A percentile compares a stretch with the other conserved stretches of the same genome.
phyloP scores from a whole-genome alignment of 2,113 vertebrate genomes.

The Vidua macroura region DNA sequence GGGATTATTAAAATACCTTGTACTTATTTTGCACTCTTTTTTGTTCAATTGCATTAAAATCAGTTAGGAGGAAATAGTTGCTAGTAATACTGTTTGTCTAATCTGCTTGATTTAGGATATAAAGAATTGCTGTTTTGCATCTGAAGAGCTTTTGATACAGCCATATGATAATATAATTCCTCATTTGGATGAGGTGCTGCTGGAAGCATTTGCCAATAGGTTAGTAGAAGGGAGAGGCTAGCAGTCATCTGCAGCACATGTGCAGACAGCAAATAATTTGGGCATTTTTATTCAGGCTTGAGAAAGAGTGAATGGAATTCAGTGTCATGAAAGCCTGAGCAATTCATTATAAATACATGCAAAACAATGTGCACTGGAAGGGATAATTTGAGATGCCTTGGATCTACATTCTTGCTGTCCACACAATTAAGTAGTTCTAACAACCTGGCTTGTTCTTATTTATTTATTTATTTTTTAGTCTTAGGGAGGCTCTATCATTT shows the following conservation, averaged over 20 bases:
- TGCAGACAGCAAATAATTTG: neutral
- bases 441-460: neutral
- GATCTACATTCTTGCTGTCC: neutral
- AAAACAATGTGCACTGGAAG: neutral
- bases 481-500: neutral
- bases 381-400: neutral
- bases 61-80: neutral
- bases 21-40: neutral
- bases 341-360: neutral
- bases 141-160: neutral
- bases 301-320: neutral
- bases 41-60: neutral
- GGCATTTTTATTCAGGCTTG: neutral
- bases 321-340: neutral
- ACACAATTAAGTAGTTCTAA: neutral
- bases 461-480: neutral
- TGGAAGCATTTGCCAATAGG: neutral
- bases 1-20: neutral
- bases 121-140: neutral
- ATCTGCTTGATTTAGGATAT: neutral
- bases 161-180: neutral
- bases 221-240: neutral
- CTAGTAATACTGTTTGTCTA: neutral
- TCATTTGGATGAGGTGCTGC: neutral
- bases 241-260: neutral